These are phyloP conservation scores for Steatornis caripensis DNA, from an alignment of 2,113 vertebrate genomes.

Conservation along the genomic window DNA sequence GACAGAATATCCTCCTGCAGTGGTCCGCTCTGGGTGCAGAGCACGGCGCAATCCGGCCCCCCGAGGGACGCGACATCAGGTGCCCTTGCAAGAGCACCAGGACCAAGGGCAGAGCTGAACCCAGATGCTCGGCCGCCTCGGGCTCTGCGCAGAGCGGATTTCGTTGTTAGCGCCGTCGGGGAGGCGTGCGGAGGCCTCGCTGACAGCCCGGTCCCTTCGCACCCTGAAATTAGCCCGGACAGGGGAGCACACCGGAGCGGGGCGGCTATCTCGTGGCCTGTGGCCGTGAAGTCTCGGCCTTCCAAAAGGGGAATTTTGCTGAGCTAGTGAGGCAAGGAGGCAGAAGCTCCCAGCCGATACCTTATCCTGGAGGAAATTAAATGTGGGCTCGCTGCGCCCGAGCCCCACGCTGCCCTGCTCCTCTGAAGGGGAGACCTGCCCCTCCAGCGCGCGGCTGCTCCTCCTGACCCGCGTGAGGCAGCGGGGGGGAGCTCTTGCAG, in stretches of 20 bases:
- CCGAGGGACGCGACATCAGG: fast-evolving
- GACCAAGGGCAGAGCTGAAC: not conserved
- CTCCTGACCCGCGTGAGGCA: not conserved
- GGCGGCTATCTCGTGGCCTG: not conserved
- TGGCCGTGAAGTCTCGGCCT: not conserved
- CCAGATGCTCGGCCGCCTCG: fast-evolving
- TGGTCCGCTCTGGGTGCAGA: not conserved
- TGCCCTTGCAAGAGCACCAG: not conserved
- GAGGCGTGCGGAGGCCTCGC: not conserved
- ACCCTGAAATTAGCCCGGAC: not conserved
- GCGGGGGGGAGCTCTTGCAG: not conserved
- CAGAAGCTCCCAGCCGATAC: not conserved
- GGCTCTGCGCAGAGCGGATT: not conserved
- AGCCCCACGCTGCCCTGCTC: not conserved
- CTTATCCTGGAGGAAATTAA: not conserved
- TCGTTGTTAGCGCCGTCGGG: not conserved
- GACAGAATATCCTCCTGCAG: not conserved
- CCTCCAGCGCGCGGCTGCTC: not conserved
- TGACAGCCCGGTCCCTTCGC: not conserved
- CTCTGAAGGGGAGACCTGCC: not conserved
- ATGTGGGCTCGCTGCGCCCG: not conserved
- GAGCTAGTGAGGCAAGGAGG: not conserved
- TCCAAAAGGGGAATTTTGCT: not conserved
- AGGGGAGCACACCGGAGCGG: not conserved
- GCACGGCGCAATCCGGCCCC: not conserved